A percentile compares a stretch with the other conserved stretches of the same genome.
These are phyloP conservation scores for Heliconius erato DNA, from an alignment of 2,888 invertebrate genomes.

Conservation along the genomic window DNA sequence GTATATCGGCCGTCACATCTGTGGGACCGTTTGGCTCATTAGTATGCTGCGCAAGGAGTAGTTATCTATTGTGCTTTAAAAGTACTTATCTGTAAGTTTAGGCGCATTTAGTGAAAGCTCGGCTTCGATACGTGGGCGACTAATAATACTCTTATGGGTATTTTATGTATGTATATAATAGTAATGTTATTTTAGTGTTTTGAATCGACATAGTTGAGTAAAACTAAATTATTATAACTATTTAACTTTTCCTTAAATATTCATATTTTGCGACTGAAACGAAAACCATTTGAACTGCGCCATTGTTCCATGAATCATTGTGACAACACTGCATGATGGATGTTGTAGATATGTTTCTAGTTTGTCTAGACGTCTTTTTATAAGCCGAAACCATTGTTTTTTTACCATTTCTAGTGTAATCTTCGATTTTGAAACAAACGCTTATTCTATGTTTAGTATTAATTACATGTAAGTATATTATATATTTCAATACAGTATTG, in stretches of 20 bases:
- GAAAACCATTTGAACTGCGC: background rate
- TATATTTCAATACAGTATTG: slow-evolving; percentile 51
- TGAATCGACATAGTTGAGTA: background rate
- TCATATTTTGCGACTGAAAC: background rate
- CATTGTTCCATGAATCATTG: background rate
- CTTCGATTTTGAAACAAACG: background rate
- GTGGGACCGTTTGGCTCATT: slow-evolving; percentile 58
- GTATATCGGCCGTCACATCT: slow-evolving; percentile 24
- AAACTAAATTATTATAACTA: background rate
- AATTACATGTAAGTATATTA: slow-evolving; percentile 7
- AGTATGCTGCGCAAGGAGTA: slow-evolving; percentile 67
- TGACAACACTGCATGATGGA: background rate
- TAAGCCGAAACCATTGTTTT: background rate
- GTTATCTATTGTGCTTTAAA: slow-evolving; percentile 75
- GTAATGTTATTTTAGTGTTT: background rate
- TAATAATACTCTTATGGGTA: background rate
- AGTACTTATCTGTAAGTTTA: slow-evolving; percentile 60
- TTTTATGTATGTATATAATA: background rate
- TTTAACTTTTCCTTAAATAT: background rate
- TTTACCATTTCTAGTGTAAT: background rate
- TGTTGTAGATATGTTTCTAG: background rate
- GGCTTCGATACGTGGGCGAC: slow-evolving; percentile 33
- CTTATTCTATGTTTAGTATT: background rate
- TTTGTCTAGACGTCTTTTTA: background rate
- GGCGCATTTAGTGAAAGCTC: slow-evolving; percentile 46